phyloP scores from a whole-genome alignment of 1,140 invertebrate species.

The Rhizoglyphus robini region DNA sequence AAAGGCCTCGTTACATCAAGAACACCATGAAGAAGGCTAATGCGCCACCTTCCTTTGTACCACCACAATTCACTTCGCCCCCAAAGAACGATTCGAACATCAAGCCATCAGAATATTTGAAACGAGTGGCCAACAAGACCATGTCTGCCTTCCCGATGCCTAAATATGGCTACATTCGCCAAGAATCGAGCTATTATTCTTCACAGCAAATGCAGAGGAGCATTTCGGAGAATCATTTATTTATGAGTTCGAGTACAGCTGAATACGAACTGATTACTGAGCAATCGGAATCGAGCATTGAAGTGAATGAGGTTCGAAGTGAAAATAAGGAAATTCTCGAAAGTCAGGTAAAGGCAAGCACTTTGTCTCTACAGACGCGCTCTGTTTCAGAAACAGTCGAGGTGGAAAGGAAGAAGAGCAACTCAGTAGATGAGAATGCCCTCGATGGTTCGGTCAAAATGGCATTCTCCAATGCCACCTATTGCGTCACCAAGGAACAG shows the following conservation, averaged over 20 bases:
- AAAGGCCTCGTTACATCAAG: not conserved
- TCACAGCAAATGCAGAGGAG: conserved; percentile 19
- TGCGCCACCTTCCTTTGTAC: conserved; percentile 61
- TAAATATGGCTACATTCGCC: not conserved
- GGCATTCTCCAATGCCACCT: conserved; percentile 34
- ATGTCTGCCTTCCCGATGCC: not conserved
- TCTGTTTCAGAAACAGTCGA: too few species aligned
- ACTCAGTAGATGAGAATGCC: too few species aligned
- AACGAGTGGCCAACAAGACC: conserved; percentile 48
- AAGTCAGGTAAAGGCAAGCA: too few species aligned
- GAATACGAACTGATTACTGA: conserved; percentile 20
- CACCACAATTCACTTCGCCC: conserved; percentile 61
- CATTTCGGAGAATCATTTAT: conserved; percentile 21
- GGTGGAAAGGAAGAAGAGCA: too few species aligned
- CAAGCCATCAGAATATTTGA: conserved; percentile 77
- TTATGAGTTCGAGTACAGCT: not conserved
- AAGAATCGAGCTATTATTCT: not conserved
- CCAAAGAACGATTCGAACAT: conserved; percentile 56
- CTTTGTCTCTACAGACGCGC: too few species aligned
- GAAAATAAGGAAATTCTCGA: too few species aligned
- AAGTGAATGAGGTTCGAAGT: too few species aligned
- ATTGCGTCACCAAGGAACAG: conserved; percentile 67
- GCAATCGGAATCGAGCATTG: too few species aligned
- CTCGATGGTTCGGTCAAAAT: conserved; percentile 24
- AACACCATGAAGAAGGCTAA: not conserved